phyloP scores from a whole-genome alignment of 2,113 vertebrate genomes.

The Aphyosemion australe region DNA sequence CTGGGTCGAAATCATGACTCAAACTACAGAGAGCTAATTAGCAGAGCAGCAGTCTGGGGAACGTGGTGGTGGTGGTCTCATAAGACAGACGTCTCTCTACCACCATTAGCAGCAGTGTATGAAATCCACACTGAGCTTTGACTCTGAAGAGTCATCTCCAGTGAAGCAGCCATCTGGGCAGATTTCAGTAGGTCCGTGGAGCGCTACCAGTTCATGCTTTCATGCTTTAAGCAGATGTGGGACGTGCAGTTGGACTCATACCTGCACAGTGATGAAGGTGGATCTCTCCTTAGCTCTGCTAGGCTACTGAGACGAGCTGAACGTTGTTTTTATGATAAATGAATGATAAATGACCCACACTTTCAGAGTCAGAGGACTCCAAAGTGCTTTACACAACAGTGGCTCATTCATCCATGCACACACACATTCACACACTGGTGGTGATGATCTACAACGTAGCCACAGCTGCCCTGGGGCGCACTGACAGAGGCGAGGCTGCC shows the following conservation, averaged over 20 bases:
- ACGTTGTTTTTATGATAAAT: neutral
- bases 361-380: too few relatives aligned
- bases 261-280: conserved; percentile 44
- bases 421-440: too few relatives aligned
- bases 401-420: too few relatives aligned
- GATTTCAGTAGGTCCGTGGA: conserved; percentile 39
- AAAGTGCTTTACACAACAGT: too few relatives aligned
- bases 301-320: conserved; percentile 10
- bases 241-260: conserved; percentile 50
- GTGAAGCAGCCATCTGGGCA: conserved; percentile 50
- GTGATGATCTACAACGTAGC: too few relatives aligned
- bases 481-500: too few relatives aligned
- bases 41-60: conserved; percentile 54
- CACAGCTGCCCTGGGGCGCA: too few relatives aligned
- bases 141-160: conserved; percentile 38
- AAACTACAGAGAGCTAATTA: conserved; percentile 63
- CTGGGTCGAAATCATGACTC: conserved; percentile 66
- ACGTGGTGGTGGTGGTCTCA: conserved; percentile 29
- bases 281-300: conserved; percentile 24
- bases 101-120: conserved; percentile 21
- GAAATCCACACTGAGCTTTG: conserved; percentile 27
- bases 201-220: conserved; percentile 23
- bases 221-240: conserved; percentile 52
- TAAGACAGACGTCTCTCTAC: conserved; percentile 17
- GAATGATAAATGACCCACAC: too few relatives aligned